phyloP scores from a whole-genome alignment of 2,797 vertebrate species.

The Brachyalestes nurse region DNA sequence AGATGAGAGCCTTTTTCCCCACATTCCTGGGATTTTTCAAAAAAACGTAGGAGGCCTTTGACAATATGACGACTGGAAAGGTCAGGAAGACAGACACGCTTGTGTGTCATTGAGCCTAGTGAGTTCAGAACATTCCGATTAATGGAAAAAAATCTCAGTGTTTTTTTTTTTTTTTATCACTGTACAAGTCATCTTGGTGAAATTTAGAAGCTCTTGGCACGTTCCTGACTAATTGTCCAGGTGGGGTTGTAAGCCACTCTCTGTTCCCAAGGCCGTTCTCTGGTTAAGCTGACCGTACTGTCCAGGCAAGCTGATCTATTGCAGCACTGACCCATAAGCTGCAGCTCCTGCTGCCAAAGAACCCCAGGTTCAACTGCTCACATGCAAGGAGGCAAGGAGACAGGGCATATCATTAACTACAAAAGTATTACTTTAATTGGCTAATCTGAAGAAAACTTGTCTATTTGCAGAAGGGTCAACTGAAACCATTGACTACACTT shows the following conservation, averaged over 20 bases:
- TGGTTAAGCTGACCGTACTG: slow-evolving; percentile 63
- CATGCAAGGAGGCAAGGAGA: slow-evolving; percentile 24
- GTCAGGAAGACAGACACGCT: slow-evolving; percentile 1
- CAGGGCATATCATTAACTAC: not conserved
- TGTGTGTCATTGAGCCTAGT: too few species aligned
- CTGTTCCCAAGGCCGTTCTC: slow-evolving; percentile 21
- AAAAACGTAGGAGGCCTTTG: not conserved
- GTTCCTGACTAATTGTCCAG: slow-evolving; percentile 37
- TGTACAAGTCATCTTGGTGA: not conserved
- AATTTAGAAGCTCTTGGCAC: slow-evolving; percentile 13
- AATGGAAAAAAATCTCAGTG: not conserved
- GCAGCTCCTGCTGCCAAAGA: slow-evolving; percentile 38
- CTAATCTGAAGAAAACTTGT: not conserved
- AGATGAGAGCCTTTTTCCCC: slow-evolving; percentile 50
- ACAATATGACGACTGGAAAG: slow-evolving; percentile 17
- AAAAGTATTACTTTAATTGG: not conserved
- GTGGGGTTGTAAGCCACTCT: slow-evolving; percentile 63
- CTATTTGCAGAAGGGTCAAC: too few species aligned
- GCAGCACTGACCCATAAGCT: slow-evolving; percentile 64
- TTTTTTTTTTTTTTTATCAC: not conserved
- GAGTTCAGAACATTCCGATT: not conserved
- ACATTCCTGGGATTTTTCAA: slow-evolving; percentile 58
- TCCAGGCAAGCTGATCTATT: slow-evolving; percentile 67
- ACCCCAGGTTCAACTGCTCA: slow-evolving; percentile 29
- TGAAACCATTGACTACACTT: too few species aligned